Evolutionary conservation across 1,140 invertebrate species (phyloP).

Genomic region (Sycobia sp.): DNA sequence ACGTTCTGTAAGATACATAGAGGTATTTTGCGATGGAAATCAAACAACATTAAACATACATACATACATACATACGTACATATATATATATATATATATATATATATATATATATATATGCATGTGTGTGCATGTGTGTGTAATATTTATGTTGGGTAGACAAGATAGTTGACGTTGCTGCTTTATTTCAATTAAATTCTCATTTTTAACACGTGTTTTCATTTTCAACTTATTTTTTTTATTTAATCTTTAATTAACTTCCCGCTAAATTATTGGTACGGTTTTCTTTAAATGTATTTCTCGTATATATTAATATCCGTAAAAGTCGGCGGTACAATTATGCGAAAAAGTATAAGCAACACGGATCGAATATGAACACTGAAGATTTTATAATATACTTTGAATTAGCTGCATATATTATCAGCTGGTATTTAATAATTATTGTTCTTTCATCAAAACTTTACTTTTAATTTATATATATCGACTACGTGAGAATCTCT

Average conservation of each 20-base stretch:
- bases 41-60: slow-evolving; percentile 15
- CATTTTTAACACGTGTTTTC: too few species aligned
- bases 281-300: not conserved
- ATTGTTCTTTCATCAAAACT: not conserved
- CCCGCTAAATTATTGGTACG: not conserved
- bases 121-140: not conserved
- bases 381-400: not conserved
- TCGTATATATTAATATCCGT: not conserved
- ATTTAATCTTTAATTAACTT: not conserved
- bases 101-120: too few species aligned
- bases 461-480: slow-evolving; percentile 6
- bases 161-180: not conserved
- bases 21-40: slow-evolving; percentile 39
- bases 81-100: not conserved
- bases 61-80: not conserved
- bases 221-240: slow-evolving; percentile 6
- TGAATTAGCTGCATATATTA: not conserved
- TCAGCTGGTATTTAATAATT: too few species aligned
- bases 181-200: too few species aligned
- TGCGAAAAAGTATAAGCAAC: not conserved
- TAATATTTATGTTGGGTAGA: not conserved
- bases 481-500: slow-evolving; percentile 15
- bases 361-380: not conserved
- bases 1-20: slow-evolving; percentile 47
- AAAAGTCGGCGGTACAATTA: too few species aligned